phyloP scores from a whole-genome alignment of 37 sponge, comb jelly and placozoan species.

The Lycopodina hypogea region DNA sequence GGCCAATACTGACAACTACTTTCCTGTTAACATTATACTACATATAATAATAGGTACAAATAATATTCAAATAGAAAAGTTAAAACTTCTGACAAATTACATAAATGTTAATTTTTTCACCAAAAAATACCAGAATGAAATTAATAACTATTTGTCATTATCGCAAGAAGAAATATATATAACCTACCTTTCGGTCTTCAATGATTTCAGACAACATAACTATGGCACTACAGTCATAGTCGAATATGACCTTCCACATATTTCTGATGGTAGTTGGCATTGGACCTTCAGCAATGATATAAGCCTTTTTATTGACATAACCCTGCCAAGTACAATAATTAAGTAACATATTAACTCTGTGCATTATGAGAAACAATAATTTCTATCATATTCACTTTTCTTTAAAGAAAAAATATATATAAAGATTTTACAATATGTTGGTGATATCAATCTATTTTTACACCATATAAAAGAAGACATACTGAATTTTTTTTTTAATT shows the following conservation, averaged over 20 bases:
- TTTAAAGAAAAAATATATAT: not conserved
- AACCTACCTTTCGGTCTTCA: constrained; percentile 27
- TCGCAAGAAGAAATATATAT: not conserved
- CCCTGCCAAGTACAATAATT: constrained; percentile 26
- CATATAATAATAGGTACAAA: not conserved
- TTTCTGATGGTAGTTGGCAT: constrained; percentile 27
- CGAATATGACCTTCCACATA: constrained; percentile 62
- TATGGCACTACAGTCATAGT: constrained; percentile 44
- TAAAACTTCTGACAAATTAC: not conserved
- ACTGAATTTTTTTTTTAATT: too few relatives aligned
- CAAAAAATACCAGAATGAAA: not conserved
- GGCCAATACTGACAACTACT: not conserved
- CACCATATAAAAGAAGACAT: too few relatives aligned
- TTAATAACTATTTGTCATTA: not conserved
- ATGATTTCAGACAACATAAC: constrained; percentile 40
- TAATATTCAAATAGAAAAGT: not conserved
- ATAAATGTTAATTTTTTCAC: not conserved
- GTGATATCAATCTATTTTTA: not conserved
- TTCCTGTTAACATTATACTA: not conserved
- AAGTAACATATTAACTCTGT: not conserved
- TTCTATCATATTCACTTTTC: not conserved
- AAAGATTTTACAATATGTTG: not conserved
- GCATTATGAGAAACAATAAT: not conserved
- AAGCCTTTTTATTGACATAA: constrained; percentile 41
- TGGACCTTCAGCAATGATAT: constrained; percentile 56